A percentile compares a stretch with the other conserved stretches of the same genome.
phyloP scores from a whole-genome alignment of 2,888 invertebrate genomes.

The Athrips mouffetella region DNA sequence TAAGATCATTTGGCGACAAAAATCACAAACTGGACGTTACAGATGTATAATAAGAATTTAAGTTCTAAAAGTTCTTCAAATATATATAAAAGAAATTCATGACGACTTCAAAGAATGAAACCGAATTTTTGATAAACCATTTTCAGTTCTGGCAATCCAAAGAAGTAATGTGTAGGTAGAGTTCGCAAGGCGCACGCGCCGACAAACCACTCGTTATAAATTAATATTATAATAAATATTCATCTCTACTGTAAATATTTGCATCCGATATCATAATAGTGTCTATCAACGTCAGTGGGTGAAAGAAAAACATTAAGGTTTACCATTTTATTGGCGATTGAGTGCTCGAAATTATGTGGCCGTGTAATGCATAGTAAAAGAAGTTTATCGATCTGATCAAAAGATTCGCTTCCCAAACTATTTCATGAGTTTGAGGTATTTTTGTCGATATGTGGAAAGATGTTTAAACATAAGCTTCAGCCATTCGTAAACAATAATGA shows the following conservation, averaged over 20 bases:
- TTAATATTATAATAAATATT: slow-evolving; percentile 12
- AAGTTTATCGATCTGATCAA: slow-evolving; percentile 2
- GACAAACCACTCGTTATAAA: not conserved
- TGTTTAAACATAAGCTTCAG: not conserved
- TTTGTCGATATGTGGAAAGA: no score
- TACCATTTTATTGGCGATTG: slow-evolving; percentile 21
- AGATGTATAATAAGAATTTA: no score
- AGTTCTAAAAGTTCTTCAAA: no score
- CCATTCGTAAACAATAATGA: not conserved
- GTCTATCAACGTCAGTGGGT: slow-evolving; percentile 19
- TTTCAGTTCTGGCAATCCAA: slow-evolving; percentile 1
- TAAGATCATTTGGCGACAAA: no score
- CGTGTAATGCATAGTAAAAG: not conserved
- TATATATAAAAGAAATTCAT: no score
- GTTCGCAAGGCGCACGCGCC: slow-evolving; percentile 11
- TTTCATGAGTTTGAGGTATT: not conserved
- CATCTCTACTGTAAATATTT: slow-evolving; percentile 23
- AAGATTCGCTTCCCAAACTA: not conserved
- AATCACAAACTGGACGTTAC: no score
- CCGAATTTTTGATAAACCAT: slow-evolving; percentile 10
- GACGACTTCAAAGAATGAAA: not conserved
- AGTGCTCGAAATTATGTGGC: not conserved
- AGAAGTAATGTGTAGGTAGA: not conserved
- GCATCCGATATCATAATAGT: slow-evolving; percentile 28
- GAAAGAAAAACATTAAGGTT: slow-evolving; percentile 15